Evolutionary conservation across 2,113 vertebrate genomes (phyloP), one percentile per base, ranked within the genome.

Genomic region (Chiloscyllium plagiosum): DNA sequence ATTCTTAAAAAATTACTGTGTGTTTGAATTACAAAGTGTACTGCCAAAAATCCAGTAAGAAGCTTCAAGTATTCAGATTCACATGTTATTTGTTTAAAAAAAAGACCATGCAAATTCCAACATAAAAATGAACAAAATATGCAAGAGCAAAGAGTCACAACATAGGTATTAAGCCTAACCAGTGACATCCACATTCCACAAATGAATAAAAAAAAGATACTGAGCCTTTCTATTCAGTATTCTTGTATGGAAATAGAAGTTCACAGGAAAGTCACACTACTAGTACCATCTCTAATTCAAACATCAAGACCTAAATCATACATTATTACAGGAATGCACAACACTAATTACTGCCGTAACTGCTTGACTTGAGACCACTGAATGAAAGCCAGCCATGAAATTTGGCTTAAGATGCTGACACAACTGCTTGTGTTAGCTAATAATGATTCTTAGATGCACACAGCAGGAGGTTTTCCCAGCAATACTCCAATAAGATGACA

Each of bases 371-470:
- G 97, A 97, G 97, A 97, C 97, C 87, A 96, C 96, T 97, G 97
- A 98, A 97, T 47, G 96, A 96, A 96, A 96, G 97, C 97, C 98
- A 98, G 97, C 87, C 95, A 96, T 98, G 96, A 96, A 95, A 96
- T 6, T 90, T 96, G 96, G 97, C 20, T 65, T 95, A 97, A 97
- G 97, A 96, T 96, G 97, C 72, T 96, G 97, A 92, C 96, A 96
- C 96, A 97, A 97, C 97, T 97, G 96, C 97, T 97, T 97, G 96
- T 97, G 97, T 96, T 97, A 97, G 97, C 97, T 97, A 52, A 97
- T 97, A 96, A n/a, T 95, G 97, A 96, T 97, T 97, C 97, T 97
- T 96, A 96, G 97, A 97, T 96, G 97, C 96, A 95, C 95, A 96
- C 96, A 96, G 96, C 96, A 96, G 96, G 96, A 96, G 96, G 83